These are phyloP conservation scores for Bos indicus DNA, from an alignment of 2,113 vertebrate genomes.

Conservation along the genomic window DNA sequence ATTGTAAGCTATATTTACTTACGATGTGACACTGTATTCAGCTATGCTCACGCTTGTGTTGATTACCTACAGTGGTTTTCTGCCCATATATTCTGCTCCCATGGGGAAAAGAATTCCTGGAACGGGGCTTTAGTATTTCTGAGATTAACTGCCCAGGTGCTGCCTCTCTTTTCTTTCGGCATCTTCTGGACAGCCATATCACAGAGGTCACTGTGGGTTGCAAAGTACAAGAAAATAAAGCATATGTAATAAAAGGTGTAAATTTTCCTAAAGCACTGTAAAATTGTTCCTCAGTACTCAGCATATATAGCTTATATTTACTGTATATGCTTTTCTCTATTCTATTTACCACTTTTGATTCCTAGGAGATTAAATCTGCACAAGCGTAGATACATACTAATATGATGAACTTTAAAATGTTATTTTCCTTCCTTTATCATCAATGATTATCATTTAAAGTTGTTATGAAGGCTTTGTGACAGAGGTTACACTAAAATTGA, in stretches of 20 bases:
- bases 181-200: constrained; percentile 28
- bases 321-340: constrained; percentile 53
- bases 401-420: constrained; percentile 61
- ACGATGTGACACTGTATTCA: background rate
- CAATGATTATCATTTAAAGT: constrained; percentile 58
- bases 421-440: constrained; percentile 67
- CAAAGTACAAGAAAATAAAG: constrained; percentile 39
- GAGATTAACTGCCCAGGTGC: constrained; percentile 3
- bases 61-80: background rate
- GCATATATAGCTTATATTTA: constrained; percentile 57
- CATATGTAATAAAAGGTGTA: constrained; percentile 32
- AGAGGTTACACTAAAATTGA: constrained; percentile 75
- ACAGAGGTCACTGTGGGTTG: constrained; percentile 28
- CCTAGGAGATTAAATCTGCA: constrained; percentile 62
- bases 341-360: constrained; percentile 61
- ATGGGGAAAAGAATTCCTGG: background rate
- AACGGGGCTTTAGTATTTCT: background rate
- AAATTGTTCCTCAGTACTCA: constrained; percentile 58
- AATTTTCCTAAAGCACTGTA: constrained; percentile 48
- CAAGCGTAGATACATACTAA: constrained; percentile 47
- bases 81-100: background rate
- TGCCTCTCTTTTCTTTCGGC: background rate
- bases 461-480: constrained; percentile 71
- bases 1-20: constrained; percentile 19
- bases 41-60: background rate